phyloP scores from a whole-genome alignment of 2,113 vertebrate species.

The Chloropsis hardwickii region DNA sequence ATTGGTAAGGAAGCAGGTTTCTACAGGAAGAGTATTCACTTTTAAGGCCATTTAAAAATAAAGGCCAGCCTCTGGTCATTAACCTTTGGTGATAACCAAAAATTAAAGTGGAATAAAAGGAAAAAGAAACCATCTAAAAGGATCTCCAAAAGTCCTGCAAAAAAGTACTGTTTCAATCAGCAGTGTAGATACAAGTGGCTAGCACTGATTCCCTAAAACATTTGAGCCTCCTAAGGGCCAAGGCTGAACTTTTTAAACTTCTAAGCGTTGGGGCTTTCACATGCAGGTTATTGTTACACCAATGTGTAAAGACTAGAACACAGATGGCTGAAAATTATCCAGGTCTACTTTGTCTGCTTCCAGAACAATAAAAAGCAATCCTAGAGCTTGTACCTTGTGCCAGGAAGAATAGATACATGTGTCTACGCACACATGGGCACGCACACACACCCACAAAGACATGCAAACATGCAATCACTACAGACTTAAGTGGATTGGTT shows the following conservation, averaged over 20 bases:
- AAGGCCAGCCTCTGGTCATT: neutral
- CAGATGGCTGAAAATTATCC: neutral
- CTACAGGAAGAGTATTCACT: neutral
- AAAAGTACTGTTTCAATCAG: neutral
- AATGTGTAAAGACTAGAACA: neutral
- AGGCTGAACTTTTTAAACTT: neutral
- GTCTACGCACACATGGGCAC: accelerated
- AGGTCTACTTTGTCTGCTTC: neutral
- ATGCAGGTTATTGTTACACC: neutral
- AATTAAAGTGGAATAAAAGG: neutral
- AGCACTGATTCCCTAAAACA: accelerated
- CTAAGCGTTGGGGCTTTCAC: neutral
- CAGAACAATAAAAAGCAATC: neutral
- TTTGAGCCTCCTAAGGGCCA: neutral
- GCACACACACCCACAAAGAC: neutral
- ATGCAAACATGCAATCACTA: neutral
- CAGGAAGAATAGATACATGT: neutral
- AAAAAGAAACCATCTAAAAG: neutral
- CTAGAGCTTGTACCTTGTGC: neutral
- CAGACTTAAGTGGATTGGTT: neutral
- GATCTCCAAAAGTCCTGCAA: neutral
- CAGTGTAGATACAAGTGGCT: neutral
- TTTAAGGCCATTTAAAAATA: neutral
- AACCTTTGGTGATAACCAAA: neutral
- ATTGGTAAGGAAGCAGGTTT: neutral